phyloP scores from a whole-genome alignment of 2,888 invertebrate species.

The Hoplodrina blanda region DNA sequence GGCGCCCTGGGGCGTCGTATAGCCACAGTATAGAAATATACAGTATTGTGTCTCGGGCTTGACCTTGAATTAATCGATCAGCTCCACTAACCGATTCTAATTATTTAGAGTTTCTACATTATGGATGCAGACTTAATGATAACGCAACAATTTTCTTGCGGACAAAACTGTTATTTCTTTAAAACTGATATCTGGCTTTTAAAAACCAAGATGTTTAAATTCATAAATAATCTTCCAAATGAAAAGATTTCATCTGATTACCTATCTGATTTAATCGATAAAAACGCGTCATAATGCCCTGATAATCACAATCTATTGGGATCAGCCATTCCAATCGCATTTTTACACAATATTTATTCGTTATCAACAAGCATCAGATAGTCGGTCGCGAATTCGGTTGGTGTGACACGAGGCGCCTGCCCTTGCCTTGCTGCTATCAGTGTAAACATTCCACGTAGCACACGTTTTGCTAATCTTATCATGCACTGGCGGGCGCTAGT shows the following conservation, averaged over 20 bases:
- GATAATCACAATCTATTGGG: conserved; percentile 25
- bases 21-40: too few relatives aligned
- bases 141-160: background rate
- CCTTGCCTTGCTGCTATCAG: conserved; percentile 27
- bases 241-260: background rate
- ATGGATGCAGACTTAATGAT: too few relatives aligned
- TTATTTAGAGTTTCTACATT: background rate
- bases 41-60: too few relatives aligned
- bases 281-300: conserved; percentile 19
- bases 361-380: conserved; percentile 28
- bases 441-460: conserved; percentile 27
- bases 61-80: background rate
- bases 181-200: too few relatives aligned
- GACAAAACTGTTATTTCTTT: too few relatives aligned
- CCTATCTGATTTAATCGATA: background rate
- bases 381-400: conserved; percentile 4
- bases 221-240: too few relatives aligned
- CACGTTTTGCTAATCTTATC: conserved; percentile 52
- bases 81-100: background rate
- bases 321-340: conserved; percentile 17
- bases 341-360: conserved; percentile 39
- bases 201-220: too few relatives aligned
- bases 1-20: too few relatives aligned
- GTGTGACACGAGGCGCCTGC: conserved; percentile 9
- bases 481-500: background rate